Conservation (phyloP, 2,888 invertebrate species). For the Zelleria hepariella region DNA sequence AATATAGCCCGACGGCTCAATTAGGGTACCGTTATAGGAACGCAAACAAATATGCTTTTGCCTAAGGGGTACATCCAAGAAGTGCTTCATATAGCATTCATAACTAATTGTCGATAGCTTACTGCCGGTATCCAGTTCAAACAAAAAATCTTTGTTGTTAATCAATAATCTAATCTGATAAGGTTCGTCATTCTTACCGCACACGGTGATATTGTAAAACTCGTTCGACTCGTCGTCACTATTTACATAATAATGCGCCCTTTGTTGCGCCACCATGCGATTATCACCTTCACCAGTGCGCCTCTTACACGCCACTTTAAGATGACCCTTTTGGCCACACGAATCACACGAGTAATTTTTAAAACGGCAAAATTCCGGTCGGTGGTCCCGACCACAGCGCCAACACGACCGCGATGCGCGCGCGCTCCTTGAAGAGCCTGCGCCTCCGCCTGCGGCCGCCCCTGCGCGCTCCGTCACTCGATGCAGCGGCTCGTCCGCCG, state of each 20-base stretch:
- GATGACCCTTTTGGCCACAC: background rate
- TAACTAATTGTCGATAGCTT: too few species aligned
- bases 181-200: background rate
- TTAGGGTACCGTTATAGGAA: too few species aligned
- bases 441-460: background rate
- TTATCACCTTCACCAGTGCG: background rate
- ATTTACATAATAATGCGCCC: background rate
- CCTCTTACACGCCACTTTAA: background rate
- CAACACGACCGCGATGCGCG: background rate
- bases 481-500: constrained; percentile 4
- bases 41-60: too few species aligned
- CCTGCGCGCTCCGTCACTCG: constrained; percentile 2
- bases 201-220: background rate
- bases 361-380: background rate
- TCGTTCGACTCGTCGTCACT: background rate
- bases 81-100: too few species aligned
- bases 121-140: too few species aligned
- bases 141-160: background rate
- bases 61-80: too few species aligned
- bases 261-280: background rate
- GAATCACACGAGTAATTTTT: background rate
- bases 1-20: too few species aligned
- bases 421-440: background rate
- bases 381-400: background rate
- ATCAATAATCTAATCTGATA: background rate